Evolutionary conservation across 2,113 vertebrate species (phyloP).

Genomic region (Podilymbus podiceps): DNA sequence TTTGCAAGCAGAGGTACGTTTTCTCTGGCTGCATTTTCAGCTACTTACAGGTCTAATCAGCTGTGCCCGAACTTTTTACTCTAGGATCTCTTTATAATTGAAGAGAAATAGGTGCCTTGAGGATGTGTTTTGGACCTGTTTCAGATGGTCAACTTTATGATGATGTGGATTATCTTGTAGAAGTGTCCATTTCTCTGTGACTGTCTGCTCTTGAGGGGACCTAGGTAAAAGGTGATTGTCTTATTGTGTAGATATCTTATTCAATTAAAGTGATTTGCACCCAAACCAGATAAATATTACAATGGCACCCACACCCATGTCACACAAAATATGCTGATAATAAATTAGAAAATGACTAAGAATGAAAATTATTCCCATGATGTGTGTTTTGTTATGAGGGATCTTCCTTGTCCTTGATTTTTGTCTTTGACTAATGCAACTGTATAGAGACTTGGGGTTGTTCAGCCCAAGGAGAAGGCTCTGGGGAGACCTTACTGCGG

Average conservation of each 20-base stretch:
- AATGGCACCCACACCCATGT: neutral
- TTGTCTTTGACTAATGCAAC: neutral
- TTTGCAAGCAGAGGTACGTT: neutral
- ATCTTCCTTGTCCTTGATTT: neutral
- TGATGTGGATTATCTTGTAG: neutral
- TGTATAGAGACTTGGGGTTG: neutral
- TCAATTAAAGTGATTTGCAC: neutral
- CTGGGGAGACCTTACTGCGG: neutral
- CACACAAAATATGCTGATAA: neutral
- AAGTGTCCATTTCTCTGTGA: neutral
- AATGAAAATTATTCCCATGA: neutral
- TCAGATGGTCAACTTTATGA: neutral
- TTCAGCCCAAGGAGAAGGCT: neutral
- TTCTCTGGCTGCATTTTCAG: neutral
- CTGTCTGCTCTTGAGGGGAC: neutral
- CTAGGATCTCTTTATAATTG: neutral
- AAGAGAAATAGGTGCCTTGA: neutral
- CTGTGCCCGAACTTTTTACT: neutral
- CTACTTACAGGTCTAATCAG: neutral
- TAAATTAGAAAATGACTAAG: neutral
- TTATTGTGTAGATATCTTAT: rapidly evolving
- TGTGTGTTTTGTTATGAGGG: neutral
- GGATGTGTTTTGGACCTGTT: neutral
- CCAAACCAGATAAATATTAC: neutral
- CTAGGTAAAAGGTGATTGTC: neutral